These are phyloP conservation scores for Stenodema calcarata DNA, from an alignment of 2,888 invertebrate species.

Conservation along the genomic window DNA sequence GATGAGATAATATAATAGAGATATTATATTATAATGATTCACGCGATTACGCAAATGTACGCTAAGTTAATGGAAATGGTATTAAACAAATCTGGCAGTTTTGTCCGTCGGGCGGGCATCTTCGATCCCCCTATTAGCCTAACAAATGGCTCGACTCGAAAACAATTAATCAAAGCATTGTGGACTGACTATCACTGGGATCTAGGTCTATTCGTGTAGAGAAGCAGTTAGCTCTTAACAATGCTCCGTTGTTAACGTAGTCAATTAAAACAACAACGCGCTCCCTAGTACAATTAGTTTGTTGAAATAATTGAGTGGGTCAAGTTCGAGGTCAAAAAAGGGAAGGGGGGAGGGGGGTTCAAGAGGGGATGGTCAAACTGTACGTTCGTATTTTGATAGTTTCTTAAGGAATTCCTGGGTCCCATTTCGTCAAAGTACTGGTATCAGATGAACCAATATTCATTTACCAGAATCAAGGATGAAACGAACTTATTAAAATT, in stretches of 20 bases:
- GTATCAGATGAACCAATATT: too few species aligned
- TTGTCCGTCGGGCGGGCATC: background rate
- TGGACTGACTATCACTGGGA: background rate
- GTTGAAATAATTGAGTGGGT: background rate
- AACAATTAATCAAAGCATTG: background rate
- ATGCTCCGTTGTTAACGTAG: background rate
- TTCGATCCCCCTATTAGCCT: background rate
- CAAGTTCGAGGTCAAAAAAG: background rate
- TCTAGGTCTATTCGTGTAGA: background rate
- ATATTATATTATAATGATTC: background rate
- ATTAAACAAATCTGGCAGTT: background rate
- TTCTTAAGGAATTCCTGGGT: too few species aligned
- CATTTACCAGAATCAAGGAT: too few species aligned
- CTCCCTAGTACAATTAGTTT: background rate
- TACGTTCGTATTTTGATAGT: too few species aligned
- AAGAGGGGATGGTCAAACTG: too few species aligned
- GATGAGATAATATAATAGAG: too few species aligned
- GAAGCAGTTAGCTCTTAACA: background rate
- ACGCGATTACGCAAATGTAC: background rate
- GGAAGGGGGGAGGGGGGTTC: too few species aligned
- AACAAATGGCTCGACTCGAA: background rate
- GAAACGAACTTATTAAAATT: too few species aligned
- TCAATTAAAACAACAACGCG: background rate
- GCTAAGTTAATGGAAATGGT: background rate
- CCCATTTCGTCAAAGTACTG: too few species aligned